Evolutionary conservation across 2,888 invertebrate genomes (phyloP).

Genomic region (Glaucopsyche alexis): DNA sequence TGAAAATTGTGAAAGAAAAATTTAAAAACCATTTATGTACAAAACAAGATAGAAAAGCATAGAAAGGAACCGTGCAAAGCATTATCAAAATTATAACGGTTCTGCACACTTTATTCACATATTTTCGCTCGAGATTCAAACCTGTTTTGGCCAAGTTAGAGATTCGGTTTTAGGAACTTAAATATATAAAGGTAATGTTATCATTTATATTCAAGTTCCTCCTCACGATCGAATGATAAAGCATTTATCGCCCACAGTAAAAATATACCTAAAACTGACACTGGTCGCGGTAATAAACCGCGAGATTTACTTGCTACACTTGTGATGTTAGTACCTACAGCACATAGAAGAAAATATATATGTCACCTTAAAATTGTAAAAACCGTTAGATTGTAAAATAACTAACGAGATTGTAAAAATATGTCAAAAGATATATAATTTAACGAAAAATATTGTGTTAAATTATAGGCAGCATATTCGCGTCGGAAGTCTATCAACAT

Average conservation of each 20-base stretch:
- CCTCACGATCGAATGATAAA: neutral
- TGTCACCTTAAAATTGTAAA: too few species aligned
- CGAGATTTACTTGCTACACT: neutral
- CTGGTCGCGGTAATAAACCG: neutral
- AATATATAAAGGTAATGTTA: neutral
- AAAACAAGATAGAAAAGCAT: neutral
- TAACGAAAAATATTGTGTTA: too few species aligned
- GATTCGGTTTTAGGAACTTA: neutral
- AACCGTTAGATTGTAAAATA: too few species aligned
- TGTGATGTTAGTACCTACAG: too few species aligned
- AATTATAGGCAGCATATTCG: too few species aligned
- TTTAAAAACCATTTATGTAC: neutral
- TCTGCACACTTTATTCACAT: neutral
- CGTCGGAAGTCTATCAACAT: too few species aligned
- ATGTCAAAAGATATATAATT: too few species aligned
- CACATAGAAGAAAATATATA: too few species aligned
- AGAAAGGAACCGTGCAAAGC: neutral
- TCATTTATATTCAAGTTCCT: slow-evolving; percentile 19
- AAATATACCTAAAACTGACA: neutral
- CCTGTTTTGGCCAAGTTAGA: neutral
- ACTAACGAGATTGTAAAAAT: too few species aligned
- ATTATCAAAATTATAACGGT: neutral
- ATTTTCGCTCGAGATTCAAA: neutral
- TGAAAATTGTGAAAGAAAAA: too few species aligned
- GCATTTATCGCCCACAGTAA: neutral